Percentiles rank a stretch among this genome's conserved stretches.
These are phyloP conservation scores for Candidula unifasciata DNA, from an alignment of 2,888 invertebrate species.

Conservation along the genomic window DNA sequence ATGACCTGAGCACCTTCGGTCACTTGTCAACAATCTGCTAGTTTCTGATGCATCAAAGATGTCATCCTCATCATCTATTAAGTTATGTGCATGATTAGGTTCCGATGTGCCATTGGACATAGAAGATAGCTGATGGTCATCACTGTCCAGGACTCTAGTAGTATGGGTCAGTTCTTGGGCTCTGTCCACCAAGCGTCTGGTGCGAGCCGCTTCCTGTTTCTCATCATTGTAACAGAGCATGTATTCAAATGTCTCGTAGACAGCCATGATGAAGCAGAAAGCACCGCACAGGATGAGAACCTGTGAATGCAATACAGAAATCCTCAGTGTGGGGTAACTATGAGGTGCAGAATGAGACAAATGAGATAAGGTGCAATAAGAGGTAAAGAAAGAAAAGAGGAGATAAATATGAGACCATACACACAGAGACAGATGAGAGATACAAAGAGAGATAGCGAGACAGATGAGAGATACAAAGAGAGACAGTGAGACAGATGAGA, in stretches of 20 bases:
- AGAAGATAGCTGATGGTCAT: not conserved
- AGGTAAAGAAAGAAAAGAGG: not conserved
- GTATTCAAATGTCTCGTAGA: constrained; percentile 75
- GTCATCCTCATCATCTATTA: constrained; percentile 39
- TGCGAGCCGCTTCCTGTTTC: constrained; percentile 66
- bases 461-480: not conserved
- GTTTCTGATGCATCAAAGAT: constrained; percentile 39
- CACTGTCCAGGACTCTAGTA: not conserved
- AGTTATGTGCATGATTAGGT: not conserved
- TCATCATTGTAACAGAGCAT: constrained; percentile 74
- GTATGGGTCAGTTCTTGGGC: constrained; percentile 54
- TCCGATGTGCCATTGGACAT: constrained; percentile 2
- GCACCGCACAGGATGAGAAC: constrained; percentile 65
- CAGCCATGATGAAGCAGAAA: constrained; percentile 69
- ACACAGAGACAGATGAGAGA: too few relatives aligned
- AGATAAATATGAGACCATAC: too few relatives aligned
- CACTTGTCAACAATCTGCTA: not conserved
- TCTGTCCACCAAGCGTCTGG: constrained; percentile 52
- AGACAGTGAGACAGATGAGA: not conserved
- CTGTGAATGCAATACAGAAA: constrained; percentile 59
- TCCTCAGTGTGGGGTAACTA: too few relatives aligned
- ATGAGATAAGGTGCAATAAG: not conserved
- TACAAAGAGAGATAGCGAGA: not conserved
- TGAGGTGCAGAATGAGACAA: not conserved
- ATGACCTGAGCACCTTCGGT: not conserved